phyloP scores from a whole-genome alignment of 2,888 invertebrate species.

The Syritta pipiens region DNA sequence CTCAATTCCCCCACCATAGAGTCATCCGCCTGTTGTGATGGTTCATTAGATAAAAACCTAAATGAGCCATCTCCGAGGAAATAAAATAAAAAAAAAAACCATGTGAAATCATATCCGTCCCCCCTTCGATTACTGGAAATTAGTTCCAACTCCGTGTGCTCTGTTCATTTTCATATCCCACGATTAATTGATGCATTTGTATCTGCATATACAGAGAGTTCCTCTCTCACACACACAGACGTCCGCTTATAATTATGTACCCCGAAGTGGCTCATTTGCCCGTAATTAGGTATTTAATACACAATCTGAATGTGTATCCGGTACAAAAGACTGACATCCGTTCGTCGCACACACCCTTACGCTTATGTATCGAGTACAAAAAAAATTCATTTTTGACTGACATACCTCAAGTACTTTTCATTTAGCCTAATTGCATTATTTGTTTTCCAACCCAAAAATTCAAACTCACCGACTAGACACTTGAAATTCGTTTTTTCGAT shows the following conservation, averaged over 20 bases:
- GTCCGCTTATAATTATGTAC: slow-evolving; percentile 11
- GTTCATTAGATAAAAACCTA: slow-evolving; percentile 10
- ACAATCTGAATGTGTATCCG: slow-evolving; percentile 53
- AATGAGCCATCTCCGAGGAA: too few relatives aligned
- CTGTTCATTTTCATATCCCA: neutral
- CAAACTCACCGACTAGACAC: neutral
- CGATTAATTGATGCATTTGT: slow-evolving; percentile 22
- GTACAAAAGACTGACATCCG: slow-evolving; percentile 41
- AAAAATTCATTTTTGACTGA: slow-evolving; percentile 26
- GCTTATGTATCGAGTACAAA: slow-evolving; percentile 48
- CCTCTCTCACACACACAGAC: neutral
- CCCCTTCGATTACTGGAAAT: slow-evolving; percentile 10
- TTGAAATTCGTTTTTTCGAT: neutral
- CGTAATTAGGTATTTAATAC: slow-evolving; percentile 47
- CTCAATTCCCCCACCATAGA: too few relatives aligned
- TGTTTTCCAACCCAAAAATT: slow-evolving; percentile 8
- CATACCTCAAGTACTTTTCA: slow-evolving; percentile 31
- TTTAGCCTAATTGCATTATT: slow-evolving; percentile 33
- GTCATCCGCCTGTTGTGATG: too few relatives aligned
- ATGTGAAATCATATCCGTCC: slow-evolving; percentile 12
- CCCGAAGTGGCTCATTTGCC: slow-evolving; percentile 33
- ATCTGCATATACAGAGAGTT: neutral
- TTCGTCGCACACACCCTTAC: too few relatives aligned
- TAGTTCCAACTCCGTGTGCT: neutral
- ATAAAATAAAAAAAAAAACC: neutral